These are phyloP conservation scores for Adelosebastes latens DNA, from an alignment of 2,797 vertebrate genomes.

Conservation along the genomic window DNA sequence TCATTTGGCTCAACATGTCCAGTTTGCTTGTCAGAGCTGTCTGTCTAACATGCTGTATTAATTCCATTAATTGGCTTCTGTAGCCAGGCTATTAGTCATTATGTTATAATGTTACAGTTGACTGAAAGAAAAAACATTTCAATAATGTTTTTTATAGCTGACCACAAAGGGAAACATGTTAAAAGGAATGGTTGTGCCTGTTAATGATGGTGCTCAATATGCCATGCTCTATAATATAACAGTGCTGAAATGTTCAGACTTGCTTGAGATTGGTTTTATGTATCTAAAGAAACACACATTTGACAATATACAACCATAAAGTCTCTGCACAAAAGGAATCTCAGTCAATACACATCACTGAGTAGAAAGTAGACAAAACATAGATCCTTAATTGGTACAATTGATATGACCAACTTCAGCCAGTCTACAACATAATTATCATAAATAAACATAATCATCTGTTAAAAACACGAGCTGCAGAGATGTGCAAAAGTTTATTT, in stretches of 20 bases:
- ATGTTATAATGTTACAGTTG: conserved; percentile 57
- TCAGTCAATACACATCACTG: not conserved
- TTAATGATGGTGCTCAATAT: conserved; percentile 5
- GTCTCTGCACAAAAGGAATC: not conserved
- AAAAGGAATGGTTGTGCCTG: conserved; percentile 14
- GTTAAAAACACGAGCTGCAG: not conserved
- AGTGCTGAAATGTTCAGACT: not conserved
- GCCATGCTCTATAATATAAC: not conserved
- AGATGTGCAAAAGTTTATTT: not conserved
- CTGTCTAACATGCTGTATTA: conserved; percentile 62
- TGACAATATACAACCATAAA: not conserved
- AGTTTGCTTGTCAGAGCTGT: conserved; percentile 59
- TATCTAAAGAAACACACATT: not conserved
- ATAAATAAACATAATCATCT: too few species aligned
- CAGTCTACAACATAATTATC: not conserved
- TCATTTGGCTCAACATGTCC: conserved; percentile 54
- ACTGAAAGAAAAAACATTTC: conserved; percentile 48
- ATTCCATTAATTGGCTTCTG: conserved; percentile 70
- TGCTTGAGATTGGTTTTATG: not conserved
- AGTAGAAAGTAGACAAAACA: not conserved
- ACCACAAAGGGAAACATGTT: conserved; percentile 39
- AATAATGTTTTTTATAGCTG: conserved; percentile 41
- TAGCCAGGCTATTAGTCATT: conserved; percentile 64
- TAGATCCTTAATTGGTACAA: not conserved
- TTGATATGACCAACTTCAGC: not conserved